Base-by-base conservation (phyloP, 2,797 vertebrate genomes). In the Pitangus sulphuratus region DNA sequence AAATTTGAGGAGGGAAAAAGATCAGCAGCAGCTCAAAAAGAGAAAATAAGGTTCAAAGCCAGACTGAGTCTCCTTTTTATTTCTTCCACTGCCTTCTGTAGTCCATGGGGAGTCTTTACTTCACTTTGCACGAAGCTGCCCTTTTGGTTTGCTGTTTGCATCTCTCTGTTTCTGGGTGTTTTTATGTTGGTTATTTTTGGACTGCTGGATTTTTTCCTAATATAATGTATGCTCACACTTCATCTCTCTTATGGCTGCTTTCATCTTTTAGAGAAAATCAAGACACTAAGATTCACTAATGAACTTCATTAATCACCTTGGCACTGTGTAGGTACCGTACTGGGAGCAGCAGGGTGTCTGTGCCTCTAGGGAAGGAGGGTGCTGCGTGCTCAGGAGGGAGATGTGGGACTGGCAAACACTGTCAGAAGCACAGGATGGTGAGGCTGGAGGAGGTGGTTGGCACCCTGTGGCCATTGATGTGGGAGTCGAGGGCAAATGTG, bases 341-440 rank as follows among this genome's bases (percentile, higher is more conserved):
- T 31, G 54, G 0, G 0, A 12, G 30, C 44, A 48, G 79, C 33
- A 30, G 45, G 17, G 7, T 5, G 61, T 0, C 3, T 2, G 30
- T 33, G n/a, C 42, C n/a, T 40, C 33, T 47, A 39, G 53, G 2
- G 5, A 47, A 40, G 24, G 45, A 22, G 16, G 15, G 6, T 39
- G 4, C 44, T 24, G 8, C 0, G 1, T n/a, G 47, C 12, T 44
- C 1, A 7, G 28, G n/a, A 70, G 64, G 35, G 61, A 35, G 58
- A 7, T 5, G 15, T 10, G 61, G 45, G 24, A 47, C 40, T 0
- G 1, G 33, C 21, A 37, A 64, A 19, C 2, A 2, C 39, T 44
- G 14, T 33, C n/a, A n/a, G 54, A 33, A 54, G 2, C n/a, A 13
- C 0, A 4, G 54, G 24, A 7, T 1, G 0, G 28, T 0, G 16